A percentile compares a stretch with the other conserved stretches of the same genome.
Evolutionary conservation across 2,113 vertebrate genomes (phyloP).

Genomic region (Zosterops japonicus): DNA sequence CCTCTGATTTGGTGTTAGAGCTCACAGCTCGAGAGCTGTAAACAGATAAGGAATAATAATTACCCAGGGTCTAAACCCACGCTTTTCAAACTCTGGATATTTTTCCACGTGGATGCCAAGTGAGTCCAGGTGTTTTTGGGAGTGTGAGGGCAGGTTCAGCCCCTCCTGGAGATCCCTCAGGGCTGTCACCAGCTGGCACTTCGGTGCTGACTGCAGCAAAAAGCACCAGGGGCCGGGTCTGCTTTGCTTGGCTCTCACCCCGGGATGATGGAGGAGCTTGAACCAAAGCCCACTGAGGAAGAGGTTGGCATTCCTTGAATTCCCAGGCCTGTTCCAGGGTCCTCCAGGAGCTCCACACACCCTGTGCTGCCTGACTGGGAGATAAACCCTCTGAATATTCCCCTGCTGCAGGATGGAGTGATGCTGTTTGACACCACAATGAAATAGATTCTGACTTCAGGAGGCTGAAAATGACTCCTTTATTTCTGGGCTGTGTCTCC

Average conservation of each 20-base stretch:
- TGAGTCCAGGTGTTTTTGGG: neutral
- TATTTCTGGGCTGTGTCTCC: too few species aligned
- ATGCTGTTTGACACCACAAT: too few species aligned
- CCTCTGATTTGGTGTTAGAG: neutral
- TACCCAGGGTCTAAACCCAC: neutral
- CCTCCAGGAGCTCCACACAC: neutral
- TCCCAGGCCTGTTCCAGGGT: neutral
- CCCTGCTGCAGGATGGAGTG: neutral
- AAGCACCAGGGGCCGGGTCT: neutral
- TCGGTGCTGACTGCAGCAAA: neutral
- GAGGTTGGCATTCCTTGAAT: conserved; percentile 15
- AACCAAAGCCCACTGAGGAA: conserved; percentile 38
- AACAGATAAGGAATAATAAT: neutral
- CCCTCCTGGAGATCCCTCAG: neutral
- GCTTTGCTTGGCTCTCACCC: conserved; percentile 39
- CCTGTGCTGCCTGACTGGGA: neutral
- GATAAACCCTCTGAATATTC: neutral
- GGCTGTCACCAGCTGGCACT: neutral
- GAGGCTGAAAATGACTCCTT: too few species aligned
- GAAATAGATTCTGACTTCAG: too few species aligned
- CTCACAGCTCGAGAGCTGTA: too few species aligned
- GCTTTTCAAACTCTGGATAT: neutral
- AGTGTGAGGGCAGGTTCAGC: neutral
- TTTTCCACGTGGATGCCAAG: neutral
- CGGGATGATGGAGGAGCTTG: conserved; percentile 14